Conservation (phyloP, 2,113 vertebrate genomes). For the Seriola quinqueradiata region DNA sequence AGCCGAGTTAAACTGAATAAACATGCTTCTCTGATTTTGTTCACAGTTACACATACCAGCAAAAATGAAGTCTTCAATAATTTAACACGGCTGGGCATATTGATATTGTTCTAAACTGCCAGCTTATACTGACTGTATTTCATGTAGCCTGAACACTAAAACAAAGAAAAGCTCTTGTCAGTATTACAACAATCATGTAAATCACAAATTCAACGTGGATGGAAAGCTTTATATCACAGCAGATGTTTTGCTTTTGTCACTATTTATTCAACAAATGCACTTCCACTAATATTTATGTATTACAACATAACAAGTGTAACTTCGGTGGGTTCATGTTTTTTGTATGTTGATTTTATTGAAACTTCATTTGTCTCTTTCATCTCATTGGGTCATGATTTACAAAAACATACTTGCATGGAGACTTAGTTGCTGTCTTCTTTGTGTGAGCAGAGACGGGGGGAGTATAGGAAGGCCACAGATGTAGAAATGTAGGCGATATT, state of each 20-base stretch:
- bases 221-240: not conserved
- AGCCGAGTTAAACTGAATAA: constrained; percentile 15
- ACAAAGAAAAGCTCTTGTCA: not conserved
- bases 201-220: not conserved
- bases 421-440: constrained; percentile 1
- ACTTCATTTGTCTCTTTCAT: not conserved
- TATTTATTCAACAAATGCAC: not conserved
- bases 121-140: not conserved
- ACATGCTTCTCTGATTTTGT: not conserved
- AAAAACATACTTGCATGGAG: constrained; percentile 1
- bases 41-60: not conserved
- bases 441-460: constrained; percentile 11
- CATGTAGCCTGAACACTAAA: constrained; percentile 6
- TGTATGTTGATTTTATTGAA: not conserved
- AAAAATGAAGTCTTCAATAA: not conserved
- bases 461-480: constrained; percentile 34
- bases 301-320: not conserved
- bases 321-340: not conserved
- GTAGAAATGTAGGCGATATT: constrained; percentile 66
- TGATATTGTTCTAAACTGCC: not conserved
- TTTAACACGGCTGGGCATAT: not conserved
- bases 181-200: not conserved
- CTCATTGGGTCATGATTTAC: constrained; percentile 18
- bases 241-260: not conserved
- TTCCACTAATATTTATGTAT: not conserved